Conservation (phyloP, 1,140 invertebrate species). For the Drosophila ogumai region DNA sequence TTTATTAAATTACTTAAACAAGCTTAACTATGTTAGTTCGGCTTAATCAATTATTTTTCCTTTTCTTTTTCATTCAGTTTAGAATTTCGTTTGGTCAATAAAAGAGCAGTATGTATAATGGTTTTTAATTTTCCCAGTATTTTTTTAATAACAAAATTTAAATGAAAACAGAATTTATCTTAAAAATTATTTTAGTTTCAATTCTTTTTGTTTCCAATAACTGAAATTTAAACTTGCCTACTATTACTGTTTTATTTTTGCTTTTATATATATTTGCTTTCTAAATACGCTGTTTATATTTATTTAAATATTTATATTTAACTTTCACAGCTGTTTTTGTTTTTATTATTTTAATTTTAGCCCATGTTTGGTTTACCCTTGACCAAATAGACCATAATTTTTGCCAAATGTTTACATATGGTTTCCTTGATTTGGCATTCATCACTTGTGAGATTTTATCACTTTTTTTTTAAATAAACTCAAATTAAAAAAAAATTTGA, state of each 20-base stretch:
- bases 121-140: too few relatives aligned
- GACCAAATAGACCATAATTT: not conserved
- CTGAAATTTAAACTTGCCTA: too few relatives aligned
- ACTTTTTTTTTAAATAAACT: too few relatives aligned
- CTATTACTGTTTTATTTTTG: too few relatives aligned
- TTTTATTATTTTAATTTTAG: not conserved
- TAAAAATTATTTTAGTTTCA: not conserved
- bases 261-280: not conserved
- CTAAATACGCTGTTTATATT: not conserved
- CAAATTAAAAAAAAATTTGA: not conserved
- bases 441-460: not conserved
- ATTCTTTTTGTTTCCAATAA: not conserved
- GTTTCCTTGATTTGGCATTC: not conserved
- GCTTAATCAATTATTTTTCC: not conserved
- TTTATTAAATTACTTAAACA: not conserved
- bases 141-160: not conserved
- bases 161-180: too few relatives aligned
- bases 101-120: not conserved
- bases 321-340: not conserved
- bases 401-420: slow-evolving; percentile 1
- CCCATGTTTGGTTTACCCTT: not conserved
- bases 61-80: not conserved
- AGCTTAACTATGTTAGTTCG: not conserved
- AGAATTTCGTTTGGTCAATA: not conserved
- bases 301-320: not conserved